These are phyloP conservation scores for Isoperla grammatica DNA, from an alignment of 2,888 invertebrate genomes.

Conservation along the genomic window DNA sequence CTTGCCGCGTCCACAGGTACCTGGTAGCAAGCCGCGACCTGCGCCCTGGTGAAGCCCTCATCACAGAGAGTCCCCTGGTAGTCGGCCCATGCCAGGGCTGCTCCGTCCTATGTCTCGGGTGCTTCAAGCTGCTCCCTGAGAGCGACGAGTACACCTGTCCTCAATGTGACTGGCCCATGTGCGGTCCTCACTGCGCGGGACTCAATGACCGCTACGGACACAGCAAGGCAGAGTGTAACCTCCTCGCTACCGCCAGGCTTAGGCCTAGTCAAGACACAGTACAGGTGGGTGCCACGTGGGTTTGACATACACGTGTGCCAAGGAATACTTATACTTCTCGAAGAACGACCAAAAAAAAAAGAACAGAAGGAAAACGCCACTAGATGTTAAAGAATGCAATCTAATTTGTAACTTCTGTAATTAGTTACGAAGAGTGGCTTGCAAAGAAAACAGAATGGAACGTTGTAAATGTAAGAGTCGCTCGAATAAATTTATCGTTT, in stretches of 20 bases:
- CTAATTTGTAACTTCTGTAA: too few species aligned
- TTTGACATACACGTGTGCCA: too few species aligned
- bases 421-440: too few species aligned
- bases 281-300: constrained; percentile 16
- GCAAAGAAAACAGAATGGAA: too few species aligned
- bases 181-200: constrained; percentile 34
- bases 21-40: constrained; percentile 36
- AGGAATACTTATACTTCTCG: too few species aligned
- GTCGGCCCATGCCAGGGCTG: constrained; percentile 37
- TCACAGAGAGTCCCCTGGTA: constrained; percentile 37
- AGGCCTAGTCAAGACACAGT: constrained; percentile 4
- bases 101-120: constrained; percentile 37
- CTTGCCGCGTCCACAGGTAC: constrained; percentile 31
- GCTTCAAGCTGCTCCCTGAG: constrained; percentile 29
- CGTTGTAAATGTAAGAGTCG: too few species aligned
- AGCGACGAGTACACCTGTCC: neutral
- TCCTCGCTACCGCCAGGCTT: neutral
- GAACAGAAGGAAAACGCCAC: too few species aligned
- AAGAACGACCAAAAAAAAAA: too few species aligned
- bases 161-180: constrained; percentile 38
- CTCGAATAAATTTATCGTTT: too few species aligned
- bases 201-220: constrained; percentile 30
- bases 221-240: constrained; percentile 23
- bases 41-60: constrained; percentile 33
- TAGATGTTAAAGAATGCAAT: too few species aligned